A percentile compares a stretch with the other conserved stretches of the same genome.
phyloP scores from a whole-genome alignment of 2,888 invertebrate species.

The Dorcus parallelipipedus region DNA sequence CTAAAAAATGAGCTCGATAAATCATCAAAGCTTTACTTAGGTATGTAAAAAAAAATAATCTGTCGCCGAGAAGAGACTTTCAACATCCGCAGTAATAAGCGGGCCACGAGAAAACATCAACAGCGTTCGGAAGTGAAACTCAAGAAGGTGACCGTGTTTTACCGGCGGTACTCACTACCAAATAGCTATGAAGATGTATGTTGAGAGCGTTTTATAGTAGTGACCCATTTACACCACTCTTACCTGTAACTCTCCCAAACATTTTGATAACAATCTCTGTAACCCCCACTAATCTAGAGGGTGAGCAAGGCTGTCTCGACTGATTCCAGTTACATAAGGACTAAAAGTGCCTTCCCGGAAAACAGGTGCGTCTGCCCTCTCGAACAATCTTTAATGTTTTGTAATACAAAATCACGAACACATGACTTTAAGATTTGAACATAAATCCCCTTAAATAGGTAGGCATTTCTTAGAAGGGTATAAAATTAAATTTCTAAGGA shows the following conservation, averaged over 20 bases:
- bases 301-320: neutral
- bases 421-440: too few species aligned
- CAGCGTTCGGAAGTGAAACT: constrained; percentile 33
- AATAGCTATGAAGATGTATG: constrained; percentile 40
- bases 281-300: neutral
- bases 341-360: neutral
- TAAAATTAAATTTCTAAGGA: too few species aligned
- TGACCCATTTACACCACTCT: constrained; percentile 37
- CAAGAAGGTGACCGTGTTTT: constrained; percentile 40
- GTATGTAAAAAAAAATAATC: too few species aligned
- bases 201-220: constrained; percentile 40
- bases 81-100: neutral
- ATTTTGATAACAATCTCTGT: neutral
- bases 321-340: neutral
- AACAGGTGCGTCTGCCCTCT: neutral
- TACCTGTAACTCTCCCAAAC: constrained; percentile 15
- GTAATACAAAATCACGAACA: too few species aligned
- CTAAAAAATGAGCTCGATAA: too few species aligned
- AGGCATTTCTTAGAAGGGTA: too few species aligned
- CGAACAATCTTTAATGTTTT: too few species aligned
- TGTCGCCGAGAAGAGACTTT: too few species aligned
- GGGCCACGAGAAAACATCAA: constrained; percentile 31
- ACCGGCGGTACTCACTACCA: constrained; percentile 38
- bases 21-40: too few species aligned
- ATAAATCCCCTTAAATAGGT: too few species aligned